These are phyloP conservation scores for Noctua comes DNA, from an alignment of 2,888 invertebrate genomes.

Conservation along the genomic window DNA sequence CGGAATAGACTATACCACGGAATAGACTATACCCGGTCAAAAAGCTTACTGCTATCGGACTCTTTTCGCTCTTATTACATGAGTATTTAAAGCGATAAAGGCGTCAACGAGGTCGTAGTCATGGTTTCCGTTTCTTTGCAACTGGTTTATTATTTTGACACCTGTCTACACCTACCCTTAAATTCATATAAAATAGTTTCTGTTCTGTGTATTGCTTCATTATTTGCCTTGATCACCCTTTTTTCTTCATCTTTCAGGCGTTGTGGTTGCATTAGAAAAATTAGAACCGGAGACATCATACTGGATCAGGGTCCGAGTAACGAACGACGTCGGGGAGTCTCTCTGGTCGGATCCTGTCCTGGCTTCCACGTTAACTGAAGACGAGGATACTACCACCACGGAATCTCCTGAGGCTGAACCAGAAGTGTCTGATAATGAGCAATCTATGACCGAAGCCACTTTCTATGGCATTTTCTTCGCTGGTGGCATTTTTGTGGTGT, in stretches of 20 bases:
- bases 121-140: not conserved
- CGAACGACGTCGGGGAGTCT: slow-evolving; percentile 77
- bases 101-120: not conserved
- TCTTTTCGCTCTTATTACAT: not conserved
- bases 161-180: not conserved
- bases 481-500: slow-evolving; percentile 76
- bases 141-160: not conserved
- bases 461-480: slow-evolving; percentile 83
- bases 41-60: not conserved
- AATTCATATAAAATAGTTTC: not conserved
- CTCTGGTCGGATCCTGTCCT: slow-evolving; percentile 75
- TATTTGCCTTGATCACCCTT: not conserved
- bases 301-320: slow-evolving; percentile 76
- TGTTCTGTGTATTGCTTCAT: not conserved
- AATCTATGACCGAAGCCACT: slow-evolving; percentile 61
- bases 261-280: slow-evolving; percentile 63
- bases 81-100: not conserved
- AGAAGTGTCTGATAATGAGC: slow-evolving; percentile 38
- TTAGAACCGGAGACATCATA: slow-evolving; percentile 78
- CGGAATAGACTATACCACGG: too few species aligned
- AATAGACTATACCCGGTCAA: too few species aligned
- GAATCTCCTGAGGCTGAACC: slow-evolving; percentile 50
- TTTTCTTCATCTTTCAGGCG: slow-evolving; percentile 65
- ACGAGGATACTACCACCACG: slow-evolving; percentile 36
- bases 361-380: slow-evolving; percentile 62